Conservation (phyloP, 2,113 vertebrate genomes). For the Fulmarus glacialis region DNA sequence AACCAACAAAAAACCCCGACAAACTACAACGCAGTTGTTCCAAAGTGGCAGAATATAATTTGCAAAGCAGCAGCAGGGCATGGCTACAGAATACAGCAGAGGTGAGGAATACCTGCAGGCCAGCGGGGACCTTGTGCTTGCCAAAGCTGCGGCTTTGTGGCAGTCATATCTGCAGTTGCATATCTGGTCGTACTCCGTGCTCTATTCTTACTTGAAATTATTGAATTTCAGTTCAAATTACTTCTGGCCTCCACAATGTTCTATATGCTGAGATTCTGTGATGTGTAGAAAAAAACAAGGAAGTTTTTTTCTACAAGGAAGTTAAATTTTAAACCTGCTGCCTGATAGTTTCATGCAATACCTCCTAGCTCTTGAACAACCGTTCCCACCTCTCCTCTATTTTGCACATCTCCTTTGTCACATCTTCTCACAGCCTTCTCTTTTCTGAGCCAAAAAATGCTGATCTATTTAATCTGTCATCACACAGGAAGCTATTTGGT, state of each 20-base stretch:
- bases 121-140: accelerated
- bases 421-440: background rate
- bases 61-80: background rate
- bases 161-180: background rate
- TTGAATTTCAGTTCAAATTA: background rate
- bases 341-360: background rate
- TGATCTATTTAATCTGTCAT: background rate
- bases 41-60: background rate
- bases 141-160: accelerated
- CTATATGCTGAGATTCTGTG: background rate
- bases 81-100: background rate
- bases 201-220: background rate
- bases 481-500: background rate
- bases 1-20: too few species aligned
- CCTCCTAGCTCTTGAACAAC: background rate
- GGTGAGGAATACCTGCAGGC: accelerated
- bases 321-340: background rate
- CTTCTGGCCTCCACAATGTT: background rate
- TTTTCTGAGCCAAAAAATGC: background rate
- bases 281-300: background rate
- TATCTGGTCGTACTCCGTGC: background rate
- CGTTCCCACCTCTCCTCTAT: background rate
- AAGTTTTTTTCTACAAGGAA: background rate
- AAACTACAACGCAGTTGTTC: background rate
- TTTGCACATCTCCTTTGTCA: background rate